Evolutionary conservation across 2,888 invertebrate species (phyloP).

Genomic region (Nephrotoma flavescens): DNA sequence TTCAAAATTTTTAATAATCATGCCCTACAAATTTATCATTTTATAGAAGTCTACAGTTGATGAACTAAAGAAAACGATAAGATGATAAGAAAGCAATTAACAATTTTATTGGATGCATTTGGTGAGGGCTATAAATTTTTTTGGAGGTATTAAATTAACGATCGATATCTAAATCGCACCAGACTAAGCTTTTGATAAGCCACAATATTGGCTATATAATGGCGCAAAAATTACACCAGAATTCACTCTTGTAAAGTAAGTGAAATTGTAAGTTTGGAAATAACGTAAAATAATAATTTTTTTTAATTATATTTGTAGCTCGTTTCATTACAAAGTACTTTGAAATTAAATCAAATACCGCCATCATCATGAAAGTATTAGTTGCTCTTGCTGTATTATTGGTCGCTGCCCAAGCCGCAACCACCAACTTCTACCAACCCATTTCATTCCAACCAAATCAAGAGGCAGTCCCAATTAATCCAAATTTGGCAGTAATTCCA

Average conservation of each 20-base stretch:
- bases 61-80: background rate
- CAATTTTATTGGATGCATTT: background rate
- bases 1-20: background rate
- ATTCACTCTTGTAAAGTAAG: background rate
- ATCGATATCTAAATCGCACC: background rate
- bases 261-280: background rate
- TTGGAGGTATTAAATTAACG: background rate
- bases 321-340: background rate
- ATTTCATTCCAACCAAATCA: background rate
- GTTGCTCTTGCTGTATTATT: background rate
- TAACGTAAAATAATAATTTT: background rate
- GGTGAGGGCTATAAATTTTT: background rate
- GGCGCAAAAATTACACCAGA: background rate
- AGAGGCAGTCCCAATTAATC: background rate
- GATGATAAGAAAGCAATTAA: background rate
- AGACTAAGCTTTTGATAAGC: background rate
- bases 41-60: background rate
- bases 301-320: background rate
- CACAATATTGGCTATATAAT: background rate
- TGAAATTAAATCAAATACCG: background rate
- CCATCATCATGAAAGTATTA: background rate
- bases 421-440: background rate
- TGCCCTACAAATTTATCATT: background rate
- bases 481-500: background rate
- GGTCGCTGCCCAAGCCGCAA: background rate